phyloP scores from a whole-genome alignment of 2,888 invertebrate genomes.

The Hyposoter didymator region DNA sequence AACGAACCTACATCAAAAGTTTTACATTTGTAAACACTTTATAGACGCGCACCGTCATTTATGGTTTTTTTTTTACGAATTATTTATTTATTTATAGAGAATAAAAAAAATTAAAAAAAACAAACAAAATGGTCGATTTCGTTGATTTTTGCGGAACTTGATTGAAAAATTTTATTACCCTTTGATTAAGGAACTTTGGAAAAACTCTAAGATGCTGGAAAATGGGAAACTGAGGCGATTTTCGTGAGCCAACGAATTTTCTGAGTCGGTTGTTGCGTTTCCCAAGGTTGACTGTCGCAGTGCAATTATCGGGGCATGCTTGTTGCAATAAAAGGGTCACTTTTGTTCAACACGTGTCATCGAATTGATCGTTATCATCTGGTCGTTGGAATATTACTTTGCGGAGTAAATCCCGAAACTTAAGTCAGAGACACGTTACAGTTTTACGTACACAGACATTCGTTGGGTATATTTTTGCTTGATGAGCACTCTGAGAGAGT shows the following conservation, averaged over 20 bases:
- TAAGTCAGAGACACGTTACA: conserved; percentile 71
- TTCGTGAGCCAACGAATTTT: too few relatives aligned
- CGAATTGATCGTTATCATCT: conserved; percentile 47
- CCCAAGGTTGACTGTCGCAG: neutral
- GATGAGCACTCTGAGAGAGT: conserved; percentile 66
- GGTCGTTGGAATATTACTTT: neutral
- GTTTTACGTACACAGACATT: conserved; percentile 40
- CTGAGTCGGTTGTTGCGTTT: too few relatives aligned
- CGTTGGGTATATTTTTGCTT: conserved; percentile 23
- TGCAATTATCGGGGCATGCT: neutral
- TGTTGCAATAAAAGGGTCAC: conserved; percentile 41
- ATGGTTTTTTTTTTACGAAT: neutral
- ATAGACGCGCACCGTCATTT: neutral
- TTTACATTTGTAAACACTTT: neutral
- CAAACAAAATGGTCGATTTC: neutral
- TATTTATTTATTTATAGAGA: neutral
- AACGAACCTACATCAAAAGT: neutral
- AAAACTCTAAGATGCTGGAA: too few relatives aligned
- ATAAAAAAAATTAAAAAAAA: neutral
- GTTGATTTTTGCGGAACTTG: neutral
- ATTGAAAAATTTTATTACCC: too few relatives aligned
- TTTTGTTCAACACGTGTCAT: conserved; percentile 43
- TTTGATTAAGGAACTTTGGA: too few relatives aligned
- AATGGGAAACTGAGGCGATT: too few relatives aligned
- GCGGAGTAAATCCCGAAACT: conserved; percentile 70